Evolutionary conservation across 1,140 invertebrate genomes (phyloP).

Genomic region (Drosophila subobscura): DNA sequence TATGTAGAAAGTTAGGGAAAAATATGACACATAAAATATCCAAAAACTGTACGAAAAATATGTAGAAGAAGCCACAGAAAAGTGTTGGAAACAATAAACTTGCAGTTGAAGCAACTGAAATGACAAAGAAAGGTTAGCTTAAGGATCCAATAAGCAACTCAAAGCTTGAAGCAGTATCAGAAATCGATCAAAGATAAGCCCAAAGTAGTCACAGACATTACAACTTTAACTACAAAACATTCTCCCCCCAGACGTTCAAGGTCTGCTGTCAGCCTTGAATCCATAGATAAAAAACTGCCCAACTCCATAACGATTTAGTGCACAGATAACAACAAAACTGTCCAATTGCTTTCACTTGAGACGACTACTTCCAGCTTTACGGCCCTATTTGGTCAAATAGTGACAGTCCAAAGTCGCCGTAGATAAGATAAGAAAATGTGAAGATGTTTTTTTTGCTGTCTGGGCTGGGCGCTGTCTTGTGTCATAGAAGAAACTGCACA

Average conservation of each 20-base stretch:
- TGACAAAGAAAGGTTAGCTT: too few relatives aligned
- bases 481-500: constrained; percentile 9
- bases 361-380: background rate
- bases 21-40: constrained; percentile 17
- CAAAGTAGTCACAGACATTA: too few relatives aligned
- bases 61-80: too few relatives aligned
- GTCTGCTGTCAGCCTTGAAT: background rate
- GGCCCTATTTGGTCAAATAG: constrained; percentile 18
- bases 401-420: background rate
- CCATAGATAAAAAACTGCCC: constrained; percentile 23
- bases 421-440: constrained; percentile 26
- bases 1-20: constrained; percentile 9
- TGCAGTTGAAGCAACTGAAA: too few relatives aligned
- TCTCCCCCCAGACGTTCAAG: too few relatives aligned
- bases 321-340: constrained; percentile 9
- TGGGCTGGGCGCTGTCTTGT: constrained; percentile 4
- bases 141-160: too few relatives aligned
- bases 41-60: background rate
- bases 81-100: too few relatives aligned
- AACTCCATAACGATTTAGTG: background rate
- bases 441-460: constrained; percentile 29
- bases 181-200: too few relatives aligned
- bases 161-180: too few relatives aligned
- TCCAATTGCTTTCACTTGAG: constrained; percentile 11
- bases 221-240: too few relatives aligned